Base-by-base conservation (phyloP, 2,888 invertebrate species). In the Stenolophus ochropezus region DNA sequence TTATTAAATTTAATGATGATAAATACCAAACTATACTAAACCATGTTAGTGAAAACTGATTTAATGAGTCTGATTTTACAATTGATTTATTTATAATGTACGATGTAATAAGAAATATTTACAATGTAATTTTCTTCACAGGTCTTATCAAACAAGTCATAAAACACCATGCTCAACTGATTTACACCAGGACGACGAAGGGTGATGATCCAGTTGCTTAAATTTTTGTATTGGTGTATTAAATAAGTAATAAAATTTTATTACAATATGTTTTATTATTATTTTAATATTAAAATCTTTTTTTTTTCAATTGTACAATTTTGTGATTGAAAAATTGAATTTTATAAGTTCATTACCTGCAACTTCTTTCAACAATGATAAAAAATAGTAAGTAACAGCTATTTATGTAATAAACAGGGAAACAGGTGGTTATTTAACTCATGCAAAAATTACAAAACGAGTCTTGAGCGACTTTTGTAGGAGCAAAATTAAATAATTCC, bases 111-210 rank as follows among this genome's bases (percentile, higher is more conserved):
- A 2, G 42, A 33, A n/a, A 1, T 69, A 73, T 47, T 83, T 11
- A 18, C 8, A 5, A 20, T 56, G 51, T 18, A 8, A 80, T 83
- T 82, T 84, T 83, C 84, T 83, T 90, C 90, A 18, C 91, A 97
- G 96, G 98, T 88, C 91, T 98, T 87, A 98, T 99, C 89, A 97
- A 96, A 89, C 97, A 97, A 90, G 98, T 99, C 84, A 96, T 97
- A 83, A 96, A 98, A 90, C 98, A 99, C 90, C 96, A 96, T 89
- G 96, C 97, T 76, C 99, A 99, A 91, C 93, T 98, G 84, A 98
- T 99, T 89, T 99, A 98, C 92, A 99, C 98, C 33, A 93, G 98
- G 89, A 96, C 97, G 82, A 98, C 97, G 58, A 98, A 98, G 92
- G 97, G 95, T 86, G 97, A 97, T 88, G 97, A 97, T 88, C 94